These are phyloP conservation scores for Oryzias woworae DNA, from an alignment of 2,113 vertebrate species.

Conservation along the genomic window DNA sequence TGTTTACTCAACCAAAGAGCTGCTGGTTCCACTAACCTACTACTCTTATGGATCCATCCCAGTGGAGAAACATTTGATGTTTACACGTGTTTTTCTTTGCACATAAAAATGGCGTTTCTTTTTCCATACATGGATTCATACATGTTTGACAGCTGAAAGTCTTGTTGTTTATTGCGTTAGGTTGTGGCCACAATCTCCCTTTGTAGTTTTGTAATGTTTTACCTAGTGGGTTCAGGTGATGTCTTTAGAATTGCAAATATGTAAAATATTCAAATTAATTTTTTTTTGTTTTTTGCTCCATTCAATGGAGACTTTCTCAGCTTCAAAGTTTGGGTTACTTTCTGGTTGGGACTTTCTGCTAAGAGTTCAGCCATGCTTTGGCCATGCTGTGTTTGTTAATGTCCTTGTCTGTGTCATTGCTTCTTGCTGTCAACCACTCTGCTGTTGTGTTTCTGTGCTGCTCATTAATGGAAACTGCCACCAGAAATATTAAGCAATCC, in stretches of 20 bases:
- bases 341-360: too few species aligned
- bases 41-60: constrained; percentile 26
- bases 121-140: not conserved
- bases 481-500: constrained; percentile 7
- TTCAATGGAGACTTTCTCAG: constrained; percentile 22
- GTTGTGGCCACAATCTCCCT: constrained; percentile 45
- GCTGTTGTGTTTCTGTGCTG: constrained; percentile 29
- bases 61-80: constrained; percentile 14
- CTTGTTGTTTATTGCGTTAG: constrained; percentile 57
- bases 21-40: constrained; percentile 26
- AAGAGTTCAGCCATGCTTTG: constrained; percentile 8
- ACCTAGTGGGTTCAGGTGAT: constrained; percentile 42
- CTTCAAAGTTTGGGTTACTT: not conserved
- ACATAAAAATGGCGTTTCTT: constrained; percentile 1
- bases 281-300: constrained; percentile 38
- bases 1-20: constrained; percentile 12
- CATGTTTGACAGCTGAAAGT: constrained; percentile 38
- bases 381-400: not conserved
- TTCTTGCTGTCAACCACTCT: constrained; percentile 27
- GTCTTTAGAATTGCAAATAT: constrained; percentile 65
- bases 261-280: constrained; percentile 53
- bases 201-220: constrained; percentile 42
- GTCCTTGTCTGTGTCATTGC: constrained; percentile 24
- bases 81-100: constrained; percentile 2
- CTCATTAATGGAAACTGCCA: constrained; percentile 22